Conservation (phyloP, 53 echinoderm and acorn worm genomes). For the Holothuria leucospilota region DNA sequence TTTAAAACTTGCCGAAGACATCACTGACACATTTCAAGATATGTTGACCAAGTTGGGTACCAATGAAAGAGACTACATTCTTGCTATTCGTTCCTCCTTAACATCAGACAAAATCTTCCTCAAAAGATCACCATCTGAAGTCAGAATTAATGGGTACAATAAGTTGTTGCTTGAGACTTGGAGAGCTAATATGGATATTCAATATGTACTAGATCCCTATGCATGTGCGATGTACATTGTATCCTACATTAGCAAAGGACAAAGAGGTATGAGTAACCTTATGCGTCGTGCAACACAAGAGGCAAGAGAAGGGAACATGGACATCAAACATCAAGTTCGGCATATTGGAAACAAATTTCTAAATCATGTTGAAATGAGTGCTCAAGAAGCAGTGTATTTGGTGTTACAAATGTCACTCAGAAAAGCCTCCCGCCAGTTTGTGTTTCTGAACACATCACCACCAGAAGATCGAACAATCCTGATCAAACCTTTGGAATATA, state of each 20-base stretch:
- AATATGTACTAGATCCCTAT: constrained; percentile 55
- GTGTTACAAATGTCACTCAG: constrained; percentile 51
- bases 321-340: constrained; percentile 31
- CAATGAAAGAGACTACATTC: constrained; percentile 53
- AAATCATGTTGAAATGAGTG: constrained; percentile 60
- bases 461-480: constrained; percentile 53
- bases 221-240: constrained; percentile 62
- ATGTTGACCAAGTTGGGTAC: constrained; percentile 33
- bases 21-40: not conserved
- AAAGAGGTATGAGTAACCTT: constrained; percentile 53
- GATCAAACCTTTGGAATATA: constrained; percentile 39
- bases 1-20: constrained; percentile 8
- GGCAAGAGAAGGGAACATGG: constrained; percentile 50
- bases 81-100: constrained; percentile 31
- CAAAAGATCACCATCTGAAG: constrained; percentile 44
- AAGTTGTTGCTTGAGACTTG: constrained; percentile 37
- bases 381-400: constrained; percentile 65
- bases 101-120: constrained; percentile 48
- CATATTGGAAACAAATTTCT: constrained; percentile 62
- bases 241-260: constrained; percentile 60
- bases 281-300: constrained; percentile 52
- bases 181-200: constrained; percentile 64
- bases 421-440: constrained; percentile 40
- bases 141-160: constrained; percentile 52
- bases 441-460: constrained; percentile 54